phyloP scores from a whole-genome alignment of 2,113 vertebrate species.

The Seriola dumerili region DNA sequence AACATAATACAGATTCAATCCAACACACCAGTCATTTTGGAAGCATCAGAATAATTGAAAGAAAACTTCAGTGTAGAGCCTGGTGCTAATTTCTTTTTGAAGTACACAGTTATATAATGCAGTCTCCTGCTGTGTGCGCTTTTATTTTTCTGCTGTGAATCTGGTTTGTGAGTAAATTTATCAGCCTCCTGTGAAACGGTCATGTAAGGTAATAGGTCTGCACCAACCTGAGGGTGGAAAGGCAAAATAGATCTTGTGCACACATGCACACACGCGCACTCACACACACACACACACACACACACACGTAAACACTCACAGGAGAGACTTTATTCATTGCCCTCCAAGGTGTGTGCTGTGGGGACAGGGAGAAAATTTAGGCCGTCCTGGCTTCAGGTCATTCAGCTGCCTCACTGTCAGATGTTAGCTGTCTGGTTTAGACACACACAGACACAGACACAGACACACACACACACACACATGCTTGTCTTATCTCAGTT shows the following conservation, averaged over 20 bases:
- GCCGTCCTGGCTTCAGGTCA: conserved; percentile 38
- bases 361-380: conserved; percentile 15
- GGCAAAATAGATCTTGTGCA: conserved; percentile 1
- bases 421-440: conserved; percentile 14
- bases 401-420: conserved; percentile 10
- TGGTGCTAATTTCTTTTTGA: neutral
- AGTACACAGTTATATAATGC: conserved; percentile 3
- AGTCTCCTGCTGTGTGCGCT: neutral
- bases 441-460: neutral
- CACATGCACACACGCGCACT: neutral
- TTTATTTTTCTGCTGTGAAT: conserved; percentile 12
- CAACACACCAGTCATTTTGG: neutral
- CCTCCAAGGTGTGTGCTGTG: conserved; percentile 11
- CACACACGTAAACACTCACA: neutral
- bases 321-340: conserved; percentile 21
- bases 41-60: neutral
- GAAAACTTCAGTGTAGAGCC: too few species aligned
- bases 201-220: conserved; percentile 32
- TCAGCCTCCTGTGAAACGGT: conserved; percentile 31
- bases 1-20: neutral
- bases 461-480: too few species aligned
- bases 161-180: conserved; percentile 7
- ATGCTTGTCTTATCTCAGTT: too few species aligned
- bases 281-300: neutral
- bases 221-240: conserved; percentile 6